Evolutionary conservation across 2,797 vertebrate species (phyloP).

Genomic region (Ceyx erithaca): DNA sequence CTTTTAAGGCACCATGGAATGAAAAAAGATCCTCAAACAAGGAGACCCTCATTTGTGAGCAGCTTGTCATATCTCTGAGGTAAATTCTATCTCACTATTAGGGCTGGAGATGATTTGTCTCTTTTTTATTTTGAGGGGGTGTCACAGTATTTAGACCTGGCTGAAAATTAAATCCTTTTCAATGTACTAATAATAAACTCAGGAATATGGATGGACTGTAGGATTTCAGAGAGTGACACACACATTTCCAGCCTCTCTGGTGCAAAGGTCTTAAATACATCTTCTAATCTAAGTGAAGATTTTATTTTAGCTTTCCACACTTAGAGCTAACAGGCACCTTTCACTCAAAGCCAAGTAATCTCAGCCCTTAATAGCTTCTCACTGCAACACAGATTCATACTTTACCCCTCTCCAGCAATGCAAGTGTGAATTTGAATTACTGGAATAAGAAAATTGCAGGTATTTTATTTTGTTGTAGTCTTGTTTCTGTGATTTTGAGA

Average conservation of each 20-base stretch:
- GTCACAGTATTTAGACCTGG: rapidly evolving
- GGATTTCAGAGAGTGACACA: background rate
- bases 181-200: background rate
- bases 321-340: constrained; percentile 46
- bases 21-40: background rate
- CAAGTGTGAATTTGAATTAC: constrained; percentile 67
- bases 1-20: background rate
- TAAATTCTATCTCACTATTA: background rate
- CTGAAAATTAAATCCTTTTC: background rate
- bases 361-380: constrained; percentile 37
- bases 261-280: background rate
- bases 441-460: constrained; percentile 74
- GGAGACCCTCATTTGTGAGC: background rate
- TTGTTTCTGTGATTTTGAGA: constrained; percentile 63
- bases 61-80: background rate
- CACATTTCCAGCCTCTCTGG: background rate
- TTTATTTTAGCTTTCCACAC: constrained; percentile 44
- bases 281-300: background rate
- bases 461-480: constrained; percentile 70
- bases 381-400: constrained; percentile 26
- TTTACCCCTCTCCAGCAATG: constrained; percentile 36
- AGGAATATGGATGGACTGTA: background rate
- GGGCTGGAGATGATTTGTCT: background rate
- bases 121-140: no score
- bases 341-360: constrained; percentile 56